Evolutionary conservation across 1,140 invertebrate genomes (phyloP), one percentile per base, ranked within the genome.

Genomic region (Nebria ingens): DNA sequence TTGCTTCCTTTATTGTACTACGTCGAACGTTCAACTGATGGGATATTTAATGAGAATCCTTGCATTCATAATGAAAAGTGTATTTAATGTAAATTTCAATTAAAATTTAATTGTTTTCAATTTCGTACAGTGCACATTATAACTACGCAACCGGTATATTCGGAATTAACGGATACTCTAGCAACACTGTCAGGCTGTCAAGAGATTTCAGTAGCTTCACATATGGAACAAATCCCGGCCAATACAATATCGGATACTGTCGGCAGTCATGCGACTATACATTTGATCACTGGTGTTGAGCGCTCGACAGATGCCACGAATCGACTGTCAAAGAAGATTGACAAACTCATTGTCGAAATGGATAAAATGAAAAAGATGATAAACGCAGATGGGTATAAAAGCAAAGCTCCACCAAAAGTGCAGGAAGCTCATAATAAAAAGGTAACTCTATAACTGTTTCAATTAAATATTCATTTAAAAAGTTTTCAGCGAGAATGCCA

Each of bases 251-350:
- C 56, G 11, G 66, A 67, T 38, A 51, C 34, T 15, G 56, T 58
- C 3, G 58, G 59, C 13, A 25, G 58, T 17, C 59, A 59, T 9
- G 58, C 51, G n/a, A 61, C 19, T 25, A 53, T 63, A 17, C 58
- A 61, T 53, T 45, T 68, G 6, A 25, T 42, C n/a, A 57, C 68
- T 15, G 64, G 62, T 2, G 51, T 56, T 1, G 63, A 65, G 56
- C 21, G 62, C 23, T 54, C 34, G 29, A 52, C 51, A 34, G 15
- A 40, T 52, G 55, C 9, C 66, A 13, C 51, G 63, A 55, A 21
- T 61, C 11, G 65, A 66, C 29, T 57, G 64, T 15, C 68, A 64
- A 62, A 65, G 21, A 70, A 66, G 58, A 58, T 59, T 25, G 49
- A 58, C 15, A 53, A 66, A 56, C 19, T 66, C 2, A 55, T 65